Percentiles rank a stretch among this genome's conserved stretches.
These are phyloP conservation scores for Heteromurus nitidus DNA, from an alignment of 2,888 invertebrate genomes.

Conservation along the genomic window DNA sequence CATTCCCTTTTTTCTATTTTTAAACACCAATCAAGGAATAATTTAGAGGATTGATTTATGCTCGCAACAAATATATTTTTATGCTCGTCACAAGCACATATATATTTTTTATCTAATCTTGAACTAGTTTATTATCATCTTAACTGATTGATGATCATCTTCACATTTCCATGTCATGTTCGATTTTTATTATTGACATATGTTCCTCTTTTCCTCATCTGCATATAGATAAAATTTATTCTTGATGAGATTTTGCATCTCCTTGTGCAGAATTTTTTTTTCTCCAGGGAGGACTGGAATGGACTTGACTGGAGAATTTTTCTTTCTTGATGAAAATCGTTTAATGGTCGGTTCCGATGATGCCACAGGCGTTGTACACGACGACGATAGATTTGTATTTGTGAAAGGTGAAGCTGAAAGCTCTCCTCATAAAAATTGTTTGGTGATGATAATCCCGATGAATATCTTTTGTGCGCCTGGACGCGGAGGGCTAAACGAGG, in stretches of 20 bases:
- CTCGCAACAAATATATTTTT: conserved; percentile 12
- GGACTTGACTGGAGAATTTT: too few species aligned
- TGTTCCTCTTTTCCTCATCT: too few species aligned
- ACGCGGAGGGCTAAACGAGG: conserved; percentile 2
- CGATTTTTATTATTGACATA: conserved; percentile 39
- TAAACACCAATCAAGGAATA: conserved; percentile 71
- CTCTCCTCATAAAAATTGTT: too few species aligned
- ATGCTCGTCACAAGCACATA: not conserved
- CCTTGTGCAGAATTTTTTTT: conserved; percentile 1
- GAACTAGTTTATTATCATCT: conserved; percentile 33
- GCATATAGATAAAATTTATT: too few species aligned
- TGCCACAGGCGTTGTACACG: too few species aligned
- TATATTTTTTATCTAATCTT: conserved; percentile 10
- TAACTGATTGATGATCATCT: conserved; percentile 57
- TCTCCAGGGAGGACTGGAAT: not conserved
- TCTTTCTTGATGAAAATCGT: too few species aligned
- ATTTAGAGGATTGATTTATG: conserved; percentile 73
- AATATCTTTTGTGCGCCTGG: not conserved
- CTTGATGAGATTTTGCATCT: not conserved
- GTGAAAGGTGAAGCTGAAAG: too few species aligned
- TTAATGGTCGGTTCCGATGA: too few species aligned
- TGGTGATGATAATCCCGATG: not conserved
- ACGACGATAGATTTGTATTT: too few species aligned
- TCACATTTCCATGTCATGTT: conserved; percentile 29
- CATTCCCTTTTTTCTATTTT: conserved; percentile 4